A percentile compares a stretch with the other conserved stretches of the same genome.
phyloP scores from a whole-genome alignment of 2,797 vertebrate genomes.

The Neostethus bicornis region DNA sequence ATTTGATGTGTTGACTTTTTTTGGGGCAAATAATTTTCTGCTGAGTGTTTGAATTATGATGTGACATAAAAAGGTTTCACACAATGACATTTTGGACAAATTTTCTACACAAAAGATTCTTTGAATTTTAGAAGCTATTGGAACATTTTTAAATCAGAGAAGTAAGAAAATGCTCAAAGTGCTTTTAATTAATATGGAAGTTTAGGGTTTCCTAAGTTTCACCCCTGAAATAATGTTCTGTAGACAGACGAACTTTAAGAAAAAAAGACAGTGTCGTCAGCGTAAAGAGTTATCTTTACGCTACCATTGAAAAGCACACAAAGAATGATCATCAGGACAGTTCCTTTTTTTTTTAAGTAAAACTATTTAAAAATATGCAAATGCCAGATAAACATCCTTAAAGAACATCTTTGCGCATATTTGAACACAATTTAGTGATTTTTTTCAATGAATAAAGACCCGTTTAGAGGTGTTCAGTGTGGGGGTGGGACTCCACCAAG shows the following conservation, averaged over 20 bases:
- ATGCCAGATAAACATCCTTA: too few relatives aligned
- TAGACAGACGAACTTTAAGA: not conserved
- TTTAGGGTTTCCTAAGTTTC: not conserved
- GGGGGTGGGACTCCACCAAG: too few relatives aligned
- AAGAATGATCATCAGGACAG: too few relatives aligned
- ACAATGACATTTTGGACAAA: slow-evolving; percentile 32
- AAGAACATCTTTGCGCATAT: too few relatives aligned
- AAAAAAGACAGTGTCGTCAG: too few relatives aligned
- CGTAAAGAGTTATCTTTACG: too few relatives aligned
- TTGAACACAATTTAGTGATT: too few relatives aligned
- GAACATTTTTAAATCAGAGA: not conserved
- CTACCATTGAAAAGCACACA: too few relatives aligned
- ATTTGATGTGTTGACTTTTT: slow-evolving; percentile 43
- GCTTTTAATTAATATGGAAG: not conserved
- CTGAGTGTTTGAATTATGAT: slow-evolving; percentile 2
- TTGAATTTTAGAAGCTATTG: not conserved
- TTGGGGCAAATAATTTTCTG: slow-evolving; percentile 20
- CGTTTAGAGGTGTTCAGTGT: too few relatives aligned
- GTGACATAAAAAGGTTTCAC: slow-evolving; percentile 13
- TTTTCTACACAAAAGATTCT: slow-evolving; percentile 23
- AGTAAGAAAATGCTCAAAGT: not conserved
- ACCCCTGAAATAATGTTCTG: not conserved
- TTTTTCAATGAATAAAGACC: too few relatives aligned
- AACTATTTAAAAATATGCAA: too few relatives aligned
- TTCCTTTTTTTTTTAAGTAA: too few relatives aligned